Evolutionary conservation across 1,140 invertebrate genomes (phyloP), one percentile per base, ranked within the genome.

Genomic region (Andrena cerasifolii): DNA sequence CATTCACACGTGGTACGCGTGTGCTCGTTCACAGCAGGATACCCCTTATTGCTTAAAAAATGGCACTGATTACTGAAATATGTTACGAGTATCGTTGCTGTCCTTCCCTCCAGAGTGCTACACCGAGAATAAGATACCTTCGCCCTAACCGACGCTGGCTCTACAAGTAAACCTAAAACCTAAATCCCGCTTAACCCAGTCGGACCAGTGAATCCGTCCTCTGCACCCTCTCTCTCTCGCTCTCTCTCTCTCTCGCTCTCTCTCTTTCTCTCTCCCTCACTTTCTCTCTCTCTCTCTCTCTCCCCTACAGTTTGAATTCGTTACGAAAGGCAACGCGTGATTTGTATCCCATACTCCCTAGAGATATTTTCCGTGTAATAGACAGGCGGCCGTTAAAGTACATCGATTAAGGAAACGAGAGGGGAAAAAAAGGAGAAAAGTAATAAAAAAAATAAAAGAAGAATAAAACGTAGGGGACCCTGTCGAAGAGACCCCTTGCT

Each of bases 11-110:
- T 68, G 65, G 61, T 84, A 79, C 51, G 61, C 75, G 82, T 40
- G 43, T 71, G 71, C 65, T 68, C 73, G 83, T 78, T 87, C 79
- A 79, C 71, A 84, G 85, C 87, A 80, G 70, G 76, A 84, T 84
- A 86, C 84, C 66, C n/a, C 86, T 91, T 92, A 92, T 91, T 91
- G 90, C 90, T 92, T 89, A 90, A 89, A 87, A 89, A 91, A 92
- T 92, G 91, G 90, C 90, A 92, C 90, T 91, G 87, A 89, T 90
- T 88, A 75, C 84, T 85, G 81, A 89, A 89, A 88, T 82, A 83
- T 87, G 33, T 78, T 80, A 78, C 67, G 79, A 86, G 75, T 86
- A 84, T 88, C 87, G 82, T 85, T 88, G 84, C 74, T 87, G 84
- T 70, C n/a, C 33, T 18, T 40, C 43, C 40, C 33, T 18, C 47